Evolutionary conservation across 1,140 invertebrate genomes (phyloP), one percentile per base, ranked within the genome.

Genomic region (Ladona fulva): DNA sequence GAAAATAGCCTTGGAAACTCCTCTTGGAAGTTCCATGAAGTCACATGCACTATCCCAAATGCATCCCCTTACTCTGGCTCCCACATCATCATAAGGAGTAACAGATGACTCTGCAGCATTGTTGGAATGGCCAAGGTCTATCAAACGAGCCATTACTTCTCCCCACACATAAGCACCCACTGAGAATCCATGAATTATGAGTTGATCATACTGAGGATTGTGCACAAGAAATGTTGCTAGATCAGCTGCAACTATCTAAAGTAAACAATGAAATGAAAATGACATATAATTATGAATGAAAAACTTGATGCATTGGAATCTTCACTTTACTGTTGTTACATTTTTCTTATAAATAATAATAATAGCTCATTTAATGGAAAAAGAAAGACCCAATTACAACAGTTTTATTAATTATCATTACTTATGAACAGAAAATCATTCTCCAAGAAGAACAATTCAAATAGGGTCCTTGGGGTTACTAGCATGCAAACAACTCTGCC

Each of bases 21-120:
- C 95, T 78, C 91, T 88, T 0, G 91, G 87, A 22, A 96, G 89
- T 82, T 95, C 93, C 5, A 91, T 92, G 74, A 95, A 90, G 83
- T 96, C 94, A 5, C 93, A 94, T 3, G 92, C 92, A 78, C 94
- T 95, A 84, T 97, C 95, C 91, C 94, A 95, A 24, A 95, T 85
- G 83, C 96, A 93, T 0, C 92, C 94, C 5, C 89, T 86, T 80
- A 96, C 89, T 74, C 92, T 87, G 78, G 92, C 87, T 24, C 93
- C 82, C 5, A 95, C 83, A 14, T 88, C 88, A 78, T 87, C 85
- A 83, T 94, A 95, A 25, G 24, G 24, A 19, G 74, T 75, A 12
- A 12, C 16, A 66, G 52, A 66, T 16, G 5, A 16, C 52, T 22
- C n/a, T 37, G 29, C 8, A 5, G 3, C 29, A 37, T 37, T 37